Conservation (phyloP, 2,888 invertebrate genomes). For the Chaitophorus viminalis region DNA sequence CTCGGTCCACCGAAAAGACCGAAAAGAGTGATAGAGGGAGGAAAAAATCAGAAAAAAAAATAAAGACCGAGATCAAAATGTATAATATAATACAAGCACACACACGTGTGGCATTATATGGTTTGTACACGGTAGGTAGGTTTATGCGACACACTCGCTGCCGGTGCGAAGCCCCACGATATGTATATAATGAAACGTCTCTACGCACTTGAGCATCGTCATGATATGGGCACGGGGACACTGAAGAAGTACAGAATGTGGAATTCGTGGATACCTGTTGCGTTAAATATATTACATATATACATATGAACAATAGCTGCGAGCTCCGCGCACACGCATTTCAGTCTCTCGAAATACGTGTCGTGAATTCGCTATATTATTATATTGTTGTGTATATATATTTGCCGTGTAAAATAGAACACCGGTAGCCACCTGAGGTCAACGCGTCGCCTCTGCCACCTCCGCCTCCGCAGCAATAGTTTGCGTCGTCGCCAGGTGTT, state of each 20-base stretch:
- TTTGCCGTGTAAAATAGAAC: conserved; percentile 28
- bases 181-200: too few species aligned
- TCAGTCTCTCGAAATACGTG: conserved; percentile 3
- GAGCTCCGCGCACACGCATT: too few species aligned
- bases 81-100: background rate
- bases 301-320: conserved; percentile 21
- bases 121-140: background rate
- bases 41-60: conserved; percentile 2
- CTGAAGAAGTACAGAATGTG: conserved; percentile 11
- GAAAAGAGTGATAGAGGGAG: background rate
- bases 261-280: conserved; percentile 58
- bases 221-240: conserved; percentile 3
- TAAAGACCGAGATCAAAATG: conserved; percentile 22
- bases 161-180: background rate
- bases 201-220: conserved; percentile 9
- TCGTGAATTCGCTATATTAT: conserved; percentile 33
- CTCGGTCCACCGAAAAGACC: conserved; percentile 11
- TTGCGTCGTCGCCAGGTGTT: background rate
- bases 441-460: conserved; percentile 2
- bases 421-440: conserved; percentile 51
- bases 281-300: background rate
- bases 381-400: background rate
- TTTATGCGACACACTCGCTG: background rate
- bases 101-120: too few species aligned
- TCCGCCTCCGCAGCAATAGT: background rate